Evolutionary conservation across 2,113 vertebrate genomes (phyloP), one percentile per base, ranked within the genome.

Genomic region (Dasyurus viverrinus): DNA sequence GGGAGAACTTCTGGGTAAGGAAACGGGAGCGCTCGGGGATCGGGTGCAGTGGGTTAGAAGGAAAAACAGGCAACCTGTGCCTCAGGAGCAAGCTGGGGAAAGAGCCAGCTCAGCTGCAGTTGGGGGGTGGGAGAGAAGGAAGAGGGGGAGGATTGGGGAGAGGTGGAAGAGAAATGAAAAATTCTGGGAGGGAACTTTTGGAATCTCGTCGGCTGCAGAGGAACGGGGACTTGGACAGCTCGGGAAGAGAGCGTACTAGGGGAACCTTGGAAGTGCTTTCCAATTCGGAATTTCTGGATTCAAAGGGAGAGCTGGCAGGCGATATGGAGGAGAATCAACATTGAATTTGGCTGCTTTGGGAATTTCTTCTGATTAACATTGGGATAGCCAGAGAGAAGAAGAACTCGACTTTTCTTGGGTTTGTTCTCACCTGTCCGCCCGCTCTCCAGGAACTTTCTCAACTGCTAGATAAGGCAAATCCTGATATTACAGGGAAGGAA

Each of bases 1-100:
- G 99, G 93, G 99, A 99, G 93, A 98, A 99, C 98, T 99, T 99
- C 96, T 99, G 99, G 99, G 99, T 99, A 96, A 99, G 98, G 94
- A 26, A 1, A 57, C 22, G 50, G 52, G 52, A 19, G 8, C 2
- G 27, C 42, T 27, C 25, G 50, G 6, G 0, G 89, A 30, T 47
- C 6, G 16, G 19, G 0, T 84, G 24, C 1, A 1, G 2, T 0
- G 0, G 8, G 12, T n/a, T 42, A 47, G 91, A 26, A 47, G 6
- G 52, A 57, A 54, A 23, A 46, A 25, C 11, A 30, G 54, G 54
- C 12, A 48, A 9, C 12, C 23, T n/a, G 12, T 19, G 42, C 2
- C 1, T 26, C 25, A 10, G 26, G 47, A 6, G 11, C 2, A 2
- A 26, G 47, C 48, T 19, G 91, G 36, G 26, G 8, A 1, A 93